A percentile compares a stretch with the other conserved stretches of the same genome.
Evolutionary conservation across 2,797 vertebrate species (phyloP).

Genomic region (Leptoclinus maculatus): DNA sequence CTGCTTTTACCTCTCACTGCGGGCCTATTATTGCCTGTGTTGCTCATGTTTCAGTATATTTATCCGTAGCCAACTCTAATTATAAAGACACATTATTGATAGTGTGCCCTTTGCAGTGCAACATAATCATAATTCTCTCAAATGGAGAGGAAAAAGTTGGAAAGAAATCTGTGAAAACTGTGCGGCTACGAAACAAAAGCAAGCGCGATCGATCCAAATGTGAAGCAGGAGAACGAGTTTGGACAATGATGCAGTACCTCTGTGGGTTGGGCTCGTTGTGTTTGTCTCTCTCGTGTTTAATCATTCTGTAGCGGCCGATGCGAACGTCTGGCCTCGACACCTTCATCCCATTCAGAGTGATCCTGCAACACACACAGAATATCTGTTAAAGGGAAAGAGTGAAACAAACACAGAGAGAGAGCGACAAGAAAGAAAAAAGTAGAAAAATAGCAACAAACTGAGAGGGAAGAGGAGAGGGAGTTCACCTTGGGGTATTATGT

Average conservation of each 20-base stretch:
- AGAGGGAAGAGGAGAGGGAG: background rate
- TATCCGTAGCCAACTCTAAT: conserved; percentile 23
- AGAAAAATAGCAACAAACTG: background rate
- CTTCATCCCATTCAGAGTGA: conserved; percentile 98
- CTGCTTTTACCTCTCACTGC: background rate
- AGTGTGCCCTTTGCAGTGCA: conserved; percentile 1
- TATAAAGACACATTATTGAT: conserved; percentile 29
- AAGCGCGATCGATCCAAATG: conserved; percentile 35
- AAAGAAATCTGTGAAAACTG: conserved; percentile 14
- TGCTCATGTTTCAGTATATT: conserved; percentile 9
- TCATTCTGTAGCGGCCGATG: conserved; percentile 99
- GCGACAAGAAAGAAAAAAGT: background rate
- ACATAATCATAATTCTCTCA: conserved; percentile 42
- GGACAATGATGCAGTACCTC: conserved; percentile 88
- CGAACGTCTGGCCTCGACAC: conserved; percentile 96
- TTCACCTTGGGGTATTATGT: background rate
- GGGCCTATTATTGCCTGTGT: background rate
- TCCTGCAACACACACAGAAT: conserved; percentile 81
- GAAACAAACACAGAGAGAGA: conserved; percentile 29
- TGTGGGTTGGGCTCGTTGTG: conserved; percentile 99
- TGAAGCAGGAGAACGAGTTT: conserved; percentile 25
- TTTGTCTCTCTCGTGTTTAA: conserved; percentile 98
- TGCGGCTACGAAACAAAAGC: conserved; percentile 53
- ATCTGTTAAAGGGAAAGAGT: conserved; percentile 38
- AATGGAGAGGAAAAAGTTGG: conserved; percentile 40